Base-by-base conservation (phyloP, 2,888 invertebrate genomes). In the Temnothorax unifasciatus region DNA sequence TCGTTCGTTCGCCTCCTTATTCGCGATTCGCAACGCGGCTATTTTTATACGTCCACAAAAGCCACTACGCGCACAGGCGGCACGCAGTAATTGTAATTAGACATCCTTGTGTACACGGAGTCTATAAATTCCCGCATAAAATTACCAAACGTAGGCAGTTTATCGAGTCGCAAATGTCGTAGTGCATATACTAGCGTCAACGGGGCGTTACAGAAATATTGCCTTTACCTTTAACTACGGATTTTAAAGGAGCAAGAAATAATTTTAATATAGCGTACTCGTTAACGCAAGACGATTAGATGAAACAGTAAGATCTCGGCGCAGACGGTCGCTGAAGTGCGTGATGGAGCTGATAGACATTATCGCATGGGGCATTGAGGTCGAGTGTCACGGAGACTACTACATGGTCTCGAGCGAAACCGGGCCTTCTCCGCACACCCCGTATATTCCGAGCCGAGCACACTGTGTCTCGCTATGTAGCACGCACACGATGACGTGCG, bases 281-380 rank as follows among this genome's bases (percentile, higher is more conserved):
- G 6, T 25, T 2, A 11, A 29, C 76, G 38, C n/a, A 8, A 29
- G 29, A 50, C 64, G 63, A 25, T 47, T 25, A 38, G 29, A 52
- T 4, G 54, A 38, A 2, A 44, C 15, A 11, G 57, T 41, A 38
- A 15, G 15, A 29, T 52, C 69, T 76, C 13, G n/a, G 54, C 44
- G n/a, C n/a, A 47, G 34, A 1, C 47, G 38, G 18, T 0, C 79
- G 47, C 2, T 54, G 4, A 79, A 84, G 84, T 87, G 86, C 86
- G 85, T 87, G 92, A 91, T 90, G 89, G 86, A 91, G 88, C 89
- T 89, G 92, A 92, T 90, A 91, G 89, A 86, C 91, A 89, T 92
- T 91, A 92, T 93, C 91, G 89, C 88, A 9, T 25, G 44, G 87
- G 83, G 85, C 81, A 76, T 79, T 68, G 87, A 92, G 92, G 92